Evolutionary conservation across 2,888 invertebrate genomes (phyloP).

Genomic region (Aphidius colemani): DNA sequence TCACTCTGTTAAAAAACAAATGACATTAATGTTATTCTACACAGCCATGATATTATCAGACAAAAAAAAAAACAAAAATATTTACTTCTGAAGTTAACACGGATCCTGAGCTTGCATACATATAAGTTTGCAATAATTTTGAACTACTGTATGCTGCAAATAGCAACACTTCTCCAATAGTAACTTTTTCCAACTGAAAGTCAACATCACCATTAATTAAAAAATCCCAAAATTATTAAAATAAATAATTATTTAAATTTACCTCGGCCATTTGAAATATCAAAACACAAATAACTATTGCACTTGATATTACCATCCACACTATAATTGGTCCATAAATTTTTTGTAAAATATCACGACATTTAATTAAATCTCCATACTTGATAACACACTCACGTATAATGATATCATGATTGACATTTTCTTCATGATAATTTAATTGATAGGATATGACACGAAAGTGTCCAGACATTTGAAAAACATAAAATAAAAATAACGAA

Average conservation of each 20-base stretch:
- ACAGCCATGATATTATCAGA: background rate
- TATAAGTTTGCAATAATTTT: conserved; percentile 4
- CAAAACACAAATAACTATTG: conserved; percentile 40
- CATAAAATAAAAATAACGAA: conserved; percentile 31
- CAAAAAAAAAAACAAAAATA: too few relatives aligned
- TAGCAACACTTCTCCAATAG: background rate
- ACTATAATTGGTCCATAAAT: conserved; percentile 42
- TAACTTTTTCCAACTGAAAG: too few relatives aligned
- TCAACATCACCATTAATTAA: background rate
- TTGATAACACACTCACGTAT: conserved; percentile 1
- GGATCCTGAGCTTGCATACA: conserved; percentile 6
- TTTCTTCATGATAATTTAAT: background rate
- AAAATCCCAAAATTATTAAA: background rate
- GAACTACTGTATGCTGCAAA: background rate
- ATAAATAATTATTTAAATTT: conserved; percentile 4
- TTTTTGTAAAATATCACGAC: conserved; percentile 34
- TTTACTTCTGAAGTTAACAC: conserved; percentile 10
- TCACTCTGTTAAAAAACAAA: conserved; percentile 2
- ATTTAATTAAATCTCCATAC: conserved; percentile 33
- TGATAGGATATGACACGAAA: conserved; percentile 30
- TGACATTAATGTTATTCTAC: background rate
- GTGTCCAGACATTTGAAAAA: conserved; percentile 2
- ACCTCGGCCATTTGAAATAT: conserved; percentile 43
- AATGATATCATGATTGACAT: background rate
- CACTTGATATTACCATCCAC: conserved; percentile 39